These are phyloP conservation scores for Aromia moschata DNA, from an alignment of 2,888 invertebrate species.

Conservation along the genomic window DNA sequence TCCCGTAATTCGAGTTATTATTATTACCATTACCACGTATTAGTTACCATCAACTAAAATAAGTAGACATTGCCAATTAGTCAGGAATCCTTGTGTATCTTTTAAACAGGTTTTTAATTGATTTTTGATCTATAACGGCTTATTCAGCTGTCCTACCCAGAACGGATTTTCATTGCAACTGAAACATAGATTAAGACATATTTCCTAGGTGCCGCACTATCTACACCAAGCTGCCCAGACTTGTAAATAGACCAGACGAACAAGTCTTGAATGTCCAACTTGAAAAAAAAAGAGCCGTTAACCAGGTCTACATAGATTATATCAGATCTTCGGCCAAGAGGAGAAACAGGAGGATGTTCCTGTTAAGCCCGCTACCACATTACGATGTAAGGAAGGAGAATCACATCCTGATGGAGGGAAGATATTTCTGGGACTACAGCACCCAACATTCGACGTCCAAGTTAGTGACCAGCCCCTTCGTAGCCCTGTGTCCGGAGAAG, in stretches of 20 bases:
- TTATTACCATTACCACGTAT: no score
- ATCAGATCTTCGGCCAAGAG: conserved; percentile 20
- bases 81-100: no score
- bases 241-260: conserved; percentile 41
- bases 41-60: no score
- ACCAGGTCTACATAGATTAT: conserved; percentile 41
- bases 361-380: not conserved
- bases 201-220: conserved; percentile 56
- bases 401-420: not conserved
- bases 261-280: conserved; percentile 46
- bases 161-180: no score
- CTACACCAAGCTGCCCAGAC: conserved; percentile 52
- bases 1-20: conserved; percentile 42
- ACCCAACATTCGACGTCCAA: not conserved
- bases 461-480: conserved; percentile 27
- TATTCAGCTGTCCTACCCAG: no score
- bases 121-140: no score
- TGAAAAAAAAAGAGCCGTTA: conserved; percentile 36
- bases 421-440: not conserved
- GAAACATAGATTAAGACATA: no score
- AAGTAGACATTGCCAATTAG: no score
- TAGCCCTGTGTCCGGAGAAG: conserved; percentile 60
- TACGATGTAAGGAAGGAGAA: not conserved
- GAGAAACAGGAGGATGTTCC: not conserved
- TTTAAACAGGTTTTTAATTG: no score